Percentiles rank a stretch among this genome's conserved stretches.
These are phyloP conservation scores for Pogonophryne albipinna DNA, from an alignment of 2,797 vertebrate species.

Conservation along the genomic window DNA sequence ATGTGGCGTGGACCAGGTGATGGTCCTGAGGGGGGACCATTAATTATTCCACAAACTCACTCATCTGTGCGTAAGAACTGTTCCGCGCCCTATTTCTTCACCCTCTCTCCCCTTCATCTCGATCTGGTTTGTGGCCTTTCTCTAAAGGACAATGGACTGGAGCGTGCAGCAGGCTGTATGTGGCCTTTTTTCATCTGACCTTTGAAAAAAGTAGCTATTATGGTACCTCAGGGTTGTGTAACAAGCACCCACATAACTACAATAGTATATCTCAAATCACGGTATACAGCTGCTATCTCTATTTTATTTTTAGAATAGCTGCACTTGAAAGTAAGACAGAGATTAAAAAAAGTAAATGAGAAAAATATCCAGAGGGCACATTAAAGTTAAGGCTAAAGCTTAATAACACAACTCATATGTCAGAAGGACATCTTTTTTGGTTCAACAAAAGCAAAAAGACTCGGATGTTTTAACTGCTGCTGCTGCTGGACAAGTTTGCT, in stretches of 20 bases:
- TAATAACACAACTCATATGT: constrained; percentile 38
- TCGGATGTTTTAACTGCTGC: too few species aligned
- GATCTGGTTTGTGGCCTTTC: constrained; percentile 66
- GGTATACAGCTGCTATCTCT: constrained; percentile 33
- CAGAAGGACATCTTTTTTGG: constrained; percentile 7
- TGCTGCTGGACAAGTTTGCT: too few species aligned
- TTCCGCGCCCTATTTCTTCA: constrained; percentile 31
- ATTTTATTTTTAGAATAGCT: constrained; percentile 59
- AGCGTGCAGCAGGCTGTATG: constrained; percentile 53
- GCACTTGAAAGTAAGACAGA: constrained; percentile 2
- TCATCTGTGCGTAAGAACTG: constrained; percentile 64
- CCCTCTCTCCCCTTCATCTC: constrained; percentile 26
- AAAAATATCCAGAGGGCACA: constrained; percentile 40
- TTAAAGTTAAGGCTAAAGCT: constrained; percentile 26
- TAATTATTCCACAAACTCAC: constrained; percentile 67
- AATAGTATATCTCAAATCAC: constrained; percentile 52
- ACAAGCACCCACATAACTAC: constrained; percentile 48
- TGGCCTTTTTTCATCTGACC: constrained; percentile 70
- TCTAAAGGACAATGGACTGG: constrained; percentile 61
- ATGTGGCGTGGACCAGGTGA: constrained; percentile 58
- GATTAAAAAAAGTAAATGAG: constrained; percentile 15
- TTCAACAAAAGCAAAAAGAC: not conserved
- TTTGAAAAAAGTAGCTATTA: constrained; percentile 66
- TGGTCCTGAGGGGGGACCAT: constrained; percentile 55
- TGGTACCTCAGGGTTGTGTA: constrained; percentile 60